Evolutionary conservation across 1,140 invertebrate genomes (phyloP), one percentile per base, ranked within the genome.

Genomic region (Trissolcus basalis): DNA sequence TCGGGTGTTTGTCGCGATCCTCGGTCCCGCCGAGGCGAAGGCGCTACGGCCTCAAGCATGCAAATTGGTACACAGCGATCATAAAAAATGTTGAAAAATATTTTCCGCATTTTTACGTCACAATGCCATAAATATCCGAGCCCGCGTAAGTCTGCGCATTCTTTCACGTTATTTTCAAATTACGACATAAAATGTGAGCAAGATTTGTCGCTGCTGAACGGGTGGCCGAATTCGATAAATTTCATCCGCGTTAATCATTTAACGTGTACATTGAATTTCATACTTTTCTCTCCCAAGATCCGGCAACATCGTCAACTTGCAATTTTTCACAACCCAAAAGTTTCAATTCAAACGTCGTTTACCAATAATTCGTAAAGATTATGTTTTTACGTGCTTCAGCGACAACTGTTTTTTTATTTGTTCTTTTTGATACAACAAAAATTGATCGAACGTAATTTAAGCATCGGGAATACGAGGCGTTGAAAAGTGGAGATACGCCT

Each of bases 41-140:
- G 2, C 36, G 43, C 43, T 44, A 0, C 12, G 11, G 11, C 7
- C 3, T 13, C 43, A 12, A 44, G 13, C 11, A 60, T 51, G 54
- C 54, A 58, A 68, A 68, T 50, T 58, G 64, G 53, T 33, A 68
- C 55, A 49, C 4, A 35, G 19, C 41, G 13, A 47, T 44, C 54
- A 51, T 51, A 69, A 58, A 67, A 51, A 51, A 51, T 41, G 10
- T 36, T 16, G 10, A 45, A 61, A 70, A 70, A 44, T 70, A 63
- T 70, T 70, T 63, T 70, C 67, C 67, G 67, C 67, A 56, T 70
- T 55, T 63, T 61, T 70, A 60, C 51, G 51, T 45, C 51, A 54
- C 16, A 10, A 1, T 16, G 56, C 45, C 50, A 70, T 70, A 70
- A 70, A 70, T 70, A 61, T 70, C 9, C 13, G 15, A 27, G 48